phyloP scores from a whole-genome alignment of 2,113 vertebrate species.

The Podarcis cretensis region DNA sequence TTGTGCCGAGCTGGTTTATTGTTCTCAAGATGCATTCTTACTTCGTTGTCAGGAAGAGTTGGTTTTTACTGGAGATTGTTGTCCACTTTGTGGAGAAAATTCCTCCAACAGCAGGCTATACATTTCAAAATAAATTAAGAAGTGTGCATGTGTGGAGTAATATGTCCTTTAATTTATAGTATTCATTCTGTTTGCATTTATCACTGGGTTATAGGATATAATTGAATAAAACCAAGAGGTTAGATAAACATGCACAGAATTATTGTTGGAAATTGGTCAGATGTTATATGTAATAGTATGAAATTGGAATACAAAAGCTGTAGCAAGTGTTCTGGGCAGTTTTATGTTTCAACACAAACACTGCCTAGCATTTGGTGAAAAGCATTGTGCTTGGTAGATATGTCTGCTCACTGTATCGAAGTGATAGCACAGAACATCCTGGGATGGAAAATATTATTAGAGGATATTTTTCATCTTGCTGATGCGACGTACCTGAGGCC shows the following conservation, averaged over 20 bases:
- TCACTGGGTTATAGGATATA: neutral
- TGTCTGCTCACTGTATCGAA: neutral
- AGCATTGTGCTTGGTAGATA: neutral
- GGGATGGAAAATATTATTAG: neutral
- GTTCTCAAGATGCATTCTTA: no score
- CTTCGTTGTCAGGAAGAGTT: no score
- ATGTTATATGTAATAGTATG: neutral
- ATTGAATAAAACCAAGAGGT: neutral
- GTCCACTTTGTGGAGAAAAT: no score
- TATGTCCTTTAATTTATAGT: neutral
- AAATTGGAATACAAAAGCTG: accelerated
- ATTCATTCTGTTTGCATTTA: neutral
- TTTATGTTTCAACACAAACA: neutral
- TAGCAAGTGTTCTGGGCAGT: accelerated
- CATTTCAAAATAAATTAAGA: no score
- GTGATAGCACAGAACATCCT: neutral
- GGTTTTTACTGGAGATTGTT: no score
- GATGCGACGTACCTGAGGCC: neutral
- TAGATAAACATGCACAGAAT: neutral
- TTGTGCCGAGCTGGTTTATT: no score
- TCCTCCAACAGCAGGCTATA: no score
- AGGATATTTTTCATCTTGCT: neutral
- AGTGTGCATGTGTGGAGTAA: neutral
- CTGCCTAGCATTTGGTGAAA: neutral
- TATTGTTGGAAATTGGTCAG: neutral